A percentile compares a stretch with the other conserved stretches of the same genome.
Conservation (phyloP, 2,797 vertebrate genomes). For the Ataeniobius toweri region DNA sequence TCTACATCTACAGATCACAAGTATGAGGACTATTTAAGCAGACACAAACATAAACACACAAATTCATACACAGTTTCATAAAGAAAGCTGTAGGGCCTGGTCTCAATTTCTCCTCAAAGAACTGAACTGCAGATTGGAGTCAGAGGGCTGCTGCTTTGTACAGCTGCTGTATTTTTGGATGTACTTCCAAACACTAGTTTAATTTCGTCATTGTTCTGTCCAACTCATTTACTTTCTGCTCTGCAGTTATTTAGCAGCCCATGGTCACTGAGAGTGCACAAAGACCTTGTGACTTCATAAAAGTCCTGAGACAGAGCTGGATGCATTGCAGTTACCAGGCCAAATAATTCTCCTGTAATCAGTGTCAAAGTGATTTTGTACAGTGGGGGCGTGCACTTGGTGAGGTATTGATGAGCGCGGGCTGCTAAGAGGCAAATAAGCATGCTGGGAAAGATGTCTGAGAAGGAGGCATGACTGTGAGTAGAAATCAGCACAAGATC, state of each 20-base stretch:
- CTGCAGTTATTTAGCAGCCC: conserved; percentile 64
- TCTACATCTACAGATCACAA: conserved; percentile 61
- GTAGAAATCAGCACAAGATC: conserved; percentile 32
- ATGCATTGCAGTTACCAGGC: conserved; percentile 60
- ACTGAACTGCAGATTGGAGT: conserved; percentile 57
- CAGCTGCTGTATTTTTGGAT: conserved; percentile 55
- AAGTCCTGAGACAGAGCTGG: conserved; percentile 59
- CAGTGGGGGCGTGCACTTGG: conserved; percentile 48
- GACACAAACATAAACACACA: conserved; percentile 16
- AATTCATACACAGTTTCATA: conserved; percentile 37
- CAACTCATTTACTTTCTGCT: conserved; percentile 60
- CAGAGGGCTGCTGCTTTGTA: conserved; percentile 33
- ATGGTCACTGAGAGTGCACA: conserved; percentile 60
- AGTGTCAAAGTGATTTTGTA: conserved; percentile 70
- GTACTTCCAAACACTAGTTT: conserved; percentile 45
- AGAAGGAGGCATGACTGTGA: conserved; percentile 45
- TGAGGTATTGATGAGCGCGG: conserved; percentile 47
- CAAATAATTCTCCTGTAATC: conserved; percentile 67
- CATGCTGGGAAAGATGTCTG: conserved; percentile 45
- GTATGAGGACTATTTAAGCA: conserved; percentile 45
- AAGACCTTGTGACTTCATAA: conserved; percentile 66
- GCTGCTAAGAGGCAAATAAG: conserved; percentile 51
- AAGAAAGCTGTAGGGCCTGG: conserved; percentile 41
- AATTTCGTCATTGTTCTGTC: conserved; percentile 65
- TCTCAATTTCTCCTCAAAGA: conserved; percentile 45